These are phyloP conservation scores for Meloe dianella DNA, from an alignment of 2,888 invertebrate species.

Conservation along the genomic window DNA sequence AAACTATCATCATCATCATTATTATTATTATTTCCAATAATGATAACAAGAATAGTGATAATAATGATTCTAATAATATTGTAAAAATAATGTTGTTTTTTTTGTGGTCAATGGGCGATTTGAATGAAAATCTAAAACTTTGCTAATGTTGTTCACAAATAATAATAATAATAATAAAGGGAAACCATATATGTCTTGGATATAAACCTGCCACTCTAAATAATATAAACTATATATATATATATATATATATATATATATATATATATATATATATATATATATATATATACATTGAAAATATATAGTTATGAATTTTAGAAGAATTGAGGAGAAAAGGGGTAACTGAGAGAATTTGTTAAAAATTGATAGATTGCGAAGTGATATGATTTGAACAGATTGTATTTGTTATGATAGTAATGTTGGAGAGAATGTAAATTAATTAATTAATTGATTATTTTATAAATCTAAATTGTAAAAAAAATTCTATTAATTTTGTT, in stretches of 20 bases:
- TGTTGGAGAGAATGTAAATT: neutral
- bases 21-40: slow-evolving; percentile 20
- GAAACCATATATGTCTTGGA: neutral
- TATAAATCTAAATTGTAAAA: no score
- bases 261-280: neutral
- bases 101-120: neutral
- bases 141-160: slow-evolving; percentile 20
- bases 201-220: slow-evolving; percentile 8
- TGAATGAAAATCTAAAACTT: neutral
- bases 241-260: neutral
- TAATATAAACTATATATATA: neutral
- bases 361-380: neutral
- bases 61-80: slow-evolving; percentile 18
- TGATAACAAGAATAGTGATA: slow-evolving; percentile 16
- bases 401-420: neutral
- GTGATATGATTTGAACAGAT: neutral
- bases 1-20: slow-evolving; percentile 18
- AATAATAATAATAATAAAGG: neutral
- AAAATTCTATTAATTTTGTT: no score
- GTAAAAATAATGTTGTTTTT: neutral
- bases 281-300: neutral
- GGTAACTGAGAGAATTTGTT: neutral
- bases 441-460: no score
- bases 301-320: neutral
- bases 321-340: neutral